Evolutionary conservation across 2,797 vertebrate genomes (phyloP).

Genomic region (Amphiprion clarkii): DNA sequence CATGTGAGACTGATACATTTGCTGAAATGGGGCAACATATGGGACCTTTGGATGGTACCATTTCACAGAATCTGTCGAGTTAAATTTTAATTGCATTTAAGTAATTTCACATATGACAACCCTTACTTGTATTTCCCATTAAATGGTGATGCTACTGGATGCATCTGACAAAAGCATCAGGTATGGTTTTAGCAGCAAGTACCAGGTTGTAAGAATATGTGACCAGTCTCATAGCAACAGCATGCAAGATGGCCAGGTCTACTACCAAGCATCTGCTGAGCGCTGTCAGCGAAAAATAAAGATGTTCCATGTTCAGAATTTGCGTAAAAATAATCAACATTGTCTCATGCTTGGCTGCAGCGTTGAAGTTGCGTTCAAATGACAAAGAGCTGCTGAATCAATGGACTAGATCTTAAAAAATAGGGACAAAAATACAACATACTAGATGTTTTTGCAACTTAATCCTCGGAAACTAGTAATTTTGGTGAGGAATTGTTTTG

Average conservation of each 20-base stretch:
- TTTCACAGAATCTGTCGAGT: no score
- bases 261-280: conserved; percentile 16
- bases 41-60: no score
- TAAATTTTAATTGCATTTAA: no score
- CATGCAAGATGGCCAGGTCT: conserved; percentile 15
- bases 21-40: no score
- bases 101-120: no score
- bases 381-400: background rate
- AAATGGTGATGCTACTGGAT: background rate
- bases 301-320: conserved; percentile 14
- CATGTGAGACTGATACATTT: no score
- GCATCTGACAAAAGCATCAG: background rate
- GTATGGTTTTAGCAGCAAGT: background rate
- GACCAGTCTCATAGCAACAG: conserved; percentile 39
- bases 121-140: background rate
- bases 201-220: conserved; percentile 14
- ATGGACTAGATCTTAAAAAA: background rate
- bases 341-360: background rate
- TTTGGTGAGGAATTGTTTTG: background rate
- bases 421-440: background rate
- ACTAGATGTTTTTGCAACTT: no score
- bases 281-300: conserved; percentile 24
- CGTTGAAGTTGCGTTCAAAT: background rate
- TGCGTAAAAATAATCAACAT: conserved; percentile 5
- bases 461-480: no score